Evolutionary conservation across 2,797 vertebrate species (phyloP).

Genomic region (Squalus acanthias): DNA sequence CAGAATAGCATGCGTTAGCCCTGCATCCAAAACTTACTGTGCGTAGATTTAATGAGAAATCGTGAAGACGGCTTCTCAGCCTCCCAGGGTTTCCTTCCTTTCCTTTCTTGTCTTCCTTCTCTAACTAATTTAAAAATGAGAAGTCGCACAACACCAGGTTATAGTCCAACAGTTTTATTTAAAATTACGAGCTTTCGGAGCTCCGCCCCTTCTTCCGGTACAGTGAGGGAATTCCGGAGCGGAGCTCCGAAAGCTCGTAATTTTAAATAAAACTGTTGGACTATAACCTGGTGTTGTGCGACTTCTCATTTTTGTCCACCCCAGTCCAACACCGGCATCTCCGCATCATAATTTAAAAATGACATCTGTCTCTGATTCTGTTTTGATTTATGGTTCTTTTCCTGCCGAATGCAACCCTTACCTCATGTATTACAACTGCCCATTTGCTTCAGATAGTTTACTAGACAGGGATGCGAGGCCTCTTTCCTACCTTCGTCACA

Average conservation of each 20-base stretch:
- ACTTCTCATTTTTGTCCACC: too few relatives aligned
- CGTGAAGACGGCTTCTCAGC: neutral
- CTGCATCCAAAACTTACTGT: neutral
- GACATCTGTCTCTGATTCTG: neutral
- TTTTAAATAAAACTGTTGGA: too few relatives aligned
- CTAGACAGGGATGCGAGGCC: neutral
- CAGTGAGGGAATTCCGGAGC: too few relatives aligned
- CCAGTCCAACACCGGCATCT: too few relatives aligned
- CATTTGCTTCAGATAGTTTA: neutral
- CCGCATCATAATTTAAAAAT: neutral
- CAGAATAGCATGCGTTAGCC: neutral
- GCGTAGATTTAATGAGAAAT: neutral
- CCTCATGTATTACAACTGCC: neutral
- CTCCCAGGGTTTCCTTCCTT: neutral
- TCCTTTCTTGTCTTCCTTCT: neutral
- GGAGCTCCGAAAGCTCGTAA: too few relatives aligned
- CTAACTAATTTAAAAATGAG: neutral
- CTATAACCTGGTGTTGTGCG: too few relatives aligned
- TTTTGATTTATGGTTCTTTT: neutral
- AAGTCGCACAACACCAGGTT: too few relatives aligned
- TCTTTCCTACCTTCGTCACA: neutral
- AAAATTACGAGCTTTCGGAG: too few relatives aligned
- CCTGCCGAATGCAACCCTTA: neutral
- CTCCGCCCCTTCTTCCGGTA: too few relatives aligned
- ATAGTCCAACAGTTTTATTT: too few relatives aligned